A percentile compares a stretch with the other conserved stretches of the same genome.
These are phyloP conservation scores for Tadarida brasiliensis DNA, from an alignment of 2,797 vertebrate species.

Conservation along the genomic window DNA sequence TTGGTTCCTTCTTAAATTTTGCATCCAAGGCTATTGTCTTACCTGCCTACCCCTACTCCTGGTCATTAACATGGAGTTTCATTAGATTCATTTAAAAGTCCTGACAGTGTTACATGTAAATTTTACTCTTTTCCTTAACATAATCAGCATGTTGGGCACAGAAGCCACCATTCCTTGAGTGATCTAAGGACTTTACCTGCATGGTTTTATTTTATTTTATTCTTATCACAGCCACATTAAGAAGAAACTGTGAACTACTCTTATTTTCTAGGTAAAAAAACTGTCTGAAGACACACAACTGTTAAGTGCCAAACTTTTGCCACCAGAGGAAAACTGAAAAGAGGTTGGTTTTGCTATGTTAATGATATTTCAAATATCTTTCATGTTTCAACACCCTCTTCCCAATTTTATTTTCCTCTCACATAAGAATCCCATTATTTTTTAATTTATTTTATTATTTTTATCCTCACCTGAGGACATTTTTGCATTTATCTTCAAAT, in stretches of 20 bases:
- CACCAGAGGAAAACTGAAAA: background rate
- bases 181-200: background rate
- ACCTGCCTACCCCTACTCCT: background rate
- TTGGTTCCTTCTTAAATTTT: slow-evolving; percentile 27
- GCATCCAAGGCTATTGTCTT: background rate
- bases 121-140: slow-evolving; percentile 44
- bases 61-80: background rate
- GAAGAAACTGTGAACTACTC: background rate
- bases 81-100: slow-evolving; percentile 42
- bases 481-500: too few relatives aligned
- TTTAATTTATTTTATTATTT: too few relatives aligned
- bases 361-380: slow-evolving; percentile 47
- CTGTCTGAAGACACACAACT: background rate
- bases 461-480: too few relatives aligned
- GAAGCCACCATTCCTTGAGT: background rate
- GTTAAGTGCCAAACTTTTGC: slow-evolving; percentile 52
- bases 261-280: slow-evolving; percentile 41
- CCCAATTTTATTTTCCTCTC: slow-evolving; percentile 37
- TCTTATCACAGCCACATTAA: background rate
- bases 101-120: slow-evolving; percentile 27
- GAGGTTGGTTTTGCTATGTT: slow-evolving; percentile 31
- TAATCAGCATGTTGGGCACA: background rate
- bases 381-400: slow-evolving; percentile 5
- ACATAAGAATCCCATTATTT: background rate
- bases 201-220: slow-evolving; percentile 22